Base-by-base conservation (phyloP, 1,140 invertebrate species). In the Penaeus chinensis region DNA sequence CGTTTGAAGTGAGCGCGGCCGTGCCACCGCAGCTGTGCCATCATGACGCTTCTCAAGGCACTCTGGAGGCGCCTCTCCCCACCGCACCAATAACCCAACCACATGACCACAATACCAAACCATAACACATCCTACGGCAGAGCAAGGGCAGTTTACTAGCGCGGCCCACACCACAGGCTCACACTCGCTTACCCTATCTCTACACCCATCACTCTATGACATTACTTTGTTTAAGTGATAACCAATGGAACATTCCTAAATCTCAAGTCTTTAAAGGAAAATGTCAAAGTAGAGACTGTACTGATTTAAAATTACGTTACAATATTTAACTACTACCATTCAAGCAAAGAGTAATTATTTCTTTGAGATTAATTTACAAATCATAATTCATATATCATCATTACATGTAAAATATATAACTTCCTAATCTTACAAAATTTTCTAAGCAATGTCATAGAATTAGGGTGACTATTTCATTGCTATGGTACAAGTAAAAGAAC, bases 71-170 rank as follows among this genome's bases (percentile, higher is more conserved):
- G 81, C 80, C 82, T 88, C 86, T 76, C 78, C 86, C 82, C 87
- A 81, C 78, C 77, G 76, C 84, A 86, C 87, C 81, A 77, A 84
- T 84, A 79, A 88, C 87, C 87, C 82, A 88, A 84, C 87, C 87
- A 88, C 82, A 88, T 88, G 87, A 88, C 87, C 87, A 88, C 87
- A 88, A 84, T 84, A 88, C 87, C 87, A 88, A 84, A 88, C 87
- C 87, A 88, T 88, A 88, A 88, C 87, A 88, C 87, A 88, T 80
- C 87, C 87, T 88, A 88, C 78, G 87, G 87, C 87, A 88, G 82
- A 88, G 87, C 87, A 88, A 88, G 87, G 87, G 61, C 79, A 82
- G 82, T 88, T 88, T 88, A 88, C 87, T 88, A 80, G 82, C 82
- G 65, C 82, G 82, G 82, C 87, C 87, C 81, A 78, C n/a, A 63